These are phyloP conservation scores for Drosophila ustulata DNA, from an alignment of 2,888 invertebrate genomes.

Conservation along the genomic window DNA sequence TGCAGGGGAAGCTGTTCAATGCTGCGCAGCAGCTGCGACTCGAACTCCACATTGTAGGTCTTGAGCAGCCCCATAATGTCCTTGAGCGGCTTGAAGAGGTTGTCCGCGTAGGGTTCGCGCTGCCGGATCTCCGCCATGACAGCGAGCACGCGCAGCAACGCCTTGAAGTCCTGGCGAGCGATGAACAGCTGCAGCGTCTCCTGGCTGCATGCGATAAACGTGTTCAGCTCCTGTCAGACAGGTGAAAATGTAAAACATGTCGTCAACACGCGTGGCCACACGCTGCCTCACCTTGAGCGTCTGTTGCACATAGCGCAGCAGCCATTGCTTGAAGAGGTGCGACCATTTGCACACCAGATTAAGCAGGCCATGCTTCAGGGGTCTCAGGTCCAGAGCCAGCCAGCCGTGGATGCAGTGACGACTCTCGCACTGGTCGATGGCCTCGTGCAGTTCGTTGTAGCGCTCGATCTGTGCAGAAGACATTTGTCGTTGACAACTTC, in stretches of 20 bases:
- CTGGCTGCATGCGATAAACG: slow-evolving; percentile 91
- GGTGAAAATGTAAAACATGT: neutral
- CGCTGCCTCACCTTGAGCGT: slow-evolving; percentile 85
- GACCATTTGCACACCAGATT: slow-evolving; percentile 96
- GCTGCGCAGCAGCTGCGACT: slow-evolving; percentile 91
- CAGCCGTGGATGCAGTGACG: slow-evolving; percentile 90
- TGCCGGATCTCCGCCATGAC: slow-evolving; percentile 90
- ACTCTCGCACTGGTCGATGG: slow-evolving; percentile 83
- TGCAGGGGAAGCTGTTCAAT: slow-evolving; percentile 94
- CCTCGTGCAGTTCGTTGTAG: slow-evolving; percentile 82
- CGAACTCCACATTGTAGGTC: slow-evolving; percentile 94
- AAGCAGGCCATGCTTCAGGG: slow-evolving; percentile 93
- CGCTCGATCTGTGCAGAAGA: slow-evolving; percentile 79
- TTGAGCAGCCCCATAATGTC: slow-evolving; percentile 94
- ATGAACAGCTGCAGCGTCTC: slow-evolving; percentile 90
- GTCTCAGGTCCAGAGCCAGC: slow-evolving; percentile 91
- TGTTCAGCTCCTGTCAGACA: slow-evolving; percentile 88
- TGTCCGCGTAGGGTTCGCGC: slow-evolving; percentile 91
- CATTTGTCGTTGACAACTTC: slow-evolving; percentile 62
- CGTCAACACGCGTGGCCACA: too few relatives aligned
- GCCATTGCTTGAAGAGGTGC: slow-evolving; percentile 93
- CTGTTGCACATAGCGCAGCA: slow-evolving; percentile 92
- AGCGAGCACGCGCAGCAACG: slow-evolving; percentile 92
- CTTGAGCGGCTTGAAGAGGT: slow-evolving; percentile 95
- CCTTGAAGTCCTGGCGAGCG: slow-evolving; percentile 93